Evolutionary conservation across 2,888 invertebrate genomes (phyloP).

Genomic region (Diachrysia chrysitis): DNA sequence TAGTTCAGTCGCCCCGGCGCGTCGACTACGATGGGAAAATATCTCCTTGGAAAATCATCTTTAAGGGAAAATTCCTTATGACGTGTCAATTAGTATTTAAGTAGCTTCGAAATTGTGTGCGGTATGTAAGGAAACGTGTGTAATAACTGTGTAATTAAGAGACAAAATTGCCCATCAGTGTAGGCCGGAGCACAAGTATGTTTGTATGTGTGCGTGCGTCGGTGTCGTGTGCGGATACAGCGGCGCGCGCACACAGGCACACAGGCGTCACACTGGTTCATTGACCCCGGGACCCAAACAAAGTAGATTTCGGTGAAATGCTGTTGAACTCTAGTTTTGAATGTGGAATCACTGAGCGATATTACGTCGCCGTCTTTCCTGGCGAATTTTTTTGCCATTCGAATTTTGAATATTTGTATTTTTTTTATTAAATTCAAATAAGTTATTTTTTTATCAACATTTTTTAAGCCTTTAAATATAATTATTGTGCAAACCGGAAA

Average conservation of each 20-base stretch:
- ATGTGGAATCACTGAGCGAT: conserved; percentile 78
- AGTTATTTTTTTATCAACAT: conserved; percentile 13
- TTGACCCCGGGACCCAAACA: conserved; percentile 88
- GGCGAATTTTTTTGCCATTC: conserved; percentile 71
- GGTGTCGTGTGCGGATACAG: conserved; percentile 68
- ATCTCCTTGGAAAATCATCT: conserved; percentile 60
- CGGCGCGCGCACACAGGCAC: conserved; percentile 81
- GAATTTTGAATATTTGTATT: conserved; percentile 23
- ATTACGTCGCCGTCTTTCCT: conserved; percentile 73
- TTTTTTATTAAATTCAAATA: conserved; percentile 26
- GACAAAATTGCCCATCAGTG: conserved; percentile 76
- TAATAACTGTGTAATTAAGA: conserved; percentile 78
- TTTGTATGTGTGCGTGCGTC: conserved; percentile 77
- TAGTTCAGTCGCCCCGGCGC: conserved; percentile 85
- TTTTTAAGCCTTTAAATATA: background rate
- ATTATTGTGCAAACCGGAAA: background rate
- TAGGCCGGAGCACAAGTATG: conserved; percentile 65
- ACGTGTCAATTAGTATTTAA: conserved; percentile 35
- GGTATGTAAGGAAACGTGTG: conserved; percentile 63
- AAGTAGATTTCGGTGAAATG: conserved; percentile 89
- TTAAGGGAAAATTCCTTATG: conserved; percentile 67
- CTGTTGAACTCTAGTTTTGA: conserved; percentile 87
- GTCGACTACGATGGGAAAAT: conserved; percentile 63
- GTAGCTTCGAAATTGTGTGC: conserved; percentile 60
- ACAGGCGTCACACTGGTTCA: conserved; percentile 82